These are phyloP conservation scores for Oryzias javanicus DNA, from an alignment of 2,113 vertebrate genomes.

Conservation along the genomic window DNA sequence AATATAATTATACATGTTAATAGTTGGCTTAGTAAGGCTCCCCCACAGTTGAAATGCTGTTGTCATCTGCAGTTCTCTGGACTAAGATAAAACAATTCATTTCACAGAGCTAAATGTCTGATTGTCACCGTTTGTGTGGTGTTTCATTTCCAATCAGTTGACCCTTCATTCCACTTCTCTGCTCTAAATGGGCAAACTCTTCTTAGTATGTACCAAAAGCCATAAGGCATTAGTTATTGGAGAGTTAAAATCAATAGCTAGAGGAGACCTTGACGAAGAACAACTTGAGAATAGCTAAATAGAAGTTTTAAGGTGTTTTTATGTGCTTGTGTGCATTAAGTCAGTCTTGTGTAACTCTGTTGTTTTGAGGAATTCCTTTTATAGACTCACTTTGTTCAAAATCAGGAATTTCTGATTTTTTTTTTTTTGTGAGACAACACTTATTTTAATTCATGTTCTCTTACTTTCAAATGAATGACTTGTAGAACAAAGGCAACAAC, in stretches of 20 bases:
- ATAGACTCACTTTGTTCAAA: too few relatives aligned
- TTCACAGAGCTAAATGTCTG: slow-evolving; percentile 39
- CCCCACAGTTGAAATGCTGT: background rate
- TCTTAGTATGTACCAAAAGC: slow-evolving; percentile 64
- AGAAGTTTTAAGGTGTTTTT: slow-evolving; percentile 16
- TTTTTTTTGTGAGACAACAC: too few relatives aligned
- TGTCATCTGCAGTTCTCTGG: slow-evolving; percentile 5
- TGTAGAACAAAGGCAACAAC: too few relatives aligned
- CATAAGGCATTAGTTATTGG: slow-evolving; percentile 61
- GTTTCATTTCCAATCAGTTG: slow-evolving; percentile 63
- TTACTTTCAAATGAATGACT: too few relatives aligned
- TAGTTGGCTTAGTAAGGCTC: background rate
- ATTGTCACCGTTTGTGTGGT: slow-evolving; percentile 43
- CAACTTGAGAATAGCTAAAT: slow-evolving; percentile 43
- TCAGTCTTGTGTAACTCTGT: too few relatives aligned
- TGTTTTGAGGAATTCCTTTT: too few relatives aligned
- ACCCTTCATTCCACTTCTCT: slow-evolving; percentile 50
- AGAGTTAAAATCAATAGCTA: slow-evolving; percentile 65
- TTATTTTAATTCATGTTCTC: too few relatives aligned
- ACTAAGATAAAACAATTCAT: slow-evolving; percentile 42
- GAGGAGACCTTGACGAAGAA: slow-evolving; percentile 53
- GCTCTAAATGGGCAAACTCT: slow-evolving; percentile 37
- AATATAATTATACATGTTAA: background rate
- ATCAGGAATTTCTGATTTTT: too few relatives aligned
- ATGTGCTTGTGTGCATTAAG: too few relatives aligned